These are phyloP conservation scores for Acanthopagrus latus DNA, from an alignment of 2,797 vertebrate species.

Conservation along the genomic window DNA sequence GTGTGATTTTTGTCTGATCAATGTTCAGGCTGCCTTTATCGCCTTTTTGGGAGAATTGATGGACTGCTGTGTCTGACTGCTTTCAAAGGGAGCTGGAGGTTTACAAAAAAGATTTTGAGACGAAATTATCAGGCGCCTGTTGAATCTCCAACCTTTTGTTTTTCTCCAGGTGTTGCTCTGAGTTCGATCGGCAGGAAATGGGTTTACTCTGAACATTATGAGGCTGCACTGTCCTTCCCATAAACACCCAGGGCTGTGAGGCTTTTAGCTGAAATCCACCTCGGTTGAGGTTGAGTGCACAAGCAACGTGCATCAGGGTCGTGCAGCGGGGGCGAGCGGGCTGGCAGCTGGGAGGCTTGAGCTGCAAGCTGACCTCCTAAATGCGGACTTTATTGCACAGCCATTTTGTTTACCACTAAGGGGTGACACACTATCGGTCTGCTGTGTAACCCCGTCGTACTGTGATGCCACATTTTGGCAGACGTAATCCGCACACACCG, in stretches of 20 bases:
- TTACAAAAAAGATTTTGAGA: slow-evolving; percentile 45
- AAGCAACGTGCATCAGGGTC: slow-evolving; percentile 47
- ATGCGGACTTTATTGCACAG: slow-evolving; percentile 70
- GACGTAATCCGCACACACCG: slow-evolving; percentile 36
- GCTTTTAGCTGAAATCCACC: slow-evolving; percentile 70
- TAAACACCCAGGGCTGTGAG: slow-evolving; percentile 65
- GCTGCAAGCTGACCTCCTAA: slow-evolving; percentile 69
- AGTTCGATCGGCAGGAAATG: slow-evolving; percentile 60
- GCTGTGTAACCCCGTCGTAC: slow-evolving; percentile 49
- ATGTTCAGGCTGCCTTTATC: slow-evolving; percentile 4
- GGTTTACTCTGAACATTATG: slow-evolving; percentile 65
- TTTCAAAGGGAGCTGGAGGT: slow-evolving; percentile 35
- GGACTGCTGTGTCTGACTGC: slow-evolving; percentile 6
- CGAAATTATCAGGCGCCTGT: slow-evolving; percentile 43
- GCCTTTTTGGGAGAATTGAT: background rate
- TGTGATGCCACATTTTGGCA: slow-evolving; percentile 47
- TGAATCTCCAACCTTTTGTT: slow-evolving; percentile 61
- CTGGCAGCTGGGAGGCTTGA: slow-evolving; percentile 60
- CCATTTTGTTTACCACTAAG: slow-evolving; percentile 73
- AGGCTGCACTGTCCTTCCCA: slow-evolving; percentile 60
- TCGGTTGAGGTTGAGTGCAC: slow-evolving; percentile 71
- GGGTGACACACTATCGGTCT: slow-evolving; percentile 58
- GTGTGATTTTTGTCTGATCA: slow-evolving; percentile 12
- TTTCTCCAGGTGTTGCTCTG: slow-evolving; percentile 46
- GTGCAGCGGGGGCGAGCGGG: slow-evolving; percentile 53